Evolutionary conservation across 1,140 invertebrate genomes (phyloP).

Genomic region (Zeugodacus cucurbitae): DNA sequence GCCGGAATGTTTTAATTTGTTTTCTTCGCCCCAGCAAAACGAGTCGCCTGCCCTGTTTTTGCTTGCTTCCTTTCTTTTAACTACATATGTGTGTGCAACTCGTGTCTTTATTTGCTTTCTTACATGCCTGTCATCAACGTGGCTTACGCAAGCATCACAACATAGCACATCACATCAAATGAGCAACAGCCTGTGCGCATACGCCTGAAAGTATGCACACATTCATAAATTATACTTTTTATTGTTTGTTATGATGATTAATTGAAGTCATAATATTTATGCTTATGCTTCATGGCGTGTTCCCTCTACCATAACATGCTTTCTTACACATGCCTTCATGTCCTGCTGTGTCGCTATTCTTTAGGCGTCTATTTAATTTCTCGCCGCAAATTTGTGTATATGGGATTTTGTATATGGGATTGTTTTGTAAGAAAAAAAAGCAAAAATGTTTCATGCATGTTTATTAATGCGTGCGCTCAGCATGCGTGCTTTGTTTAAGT

Average conservation of each 20-base stretch:
- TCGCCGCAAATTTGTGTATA: background rate
- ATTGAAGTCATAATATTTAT: slow-evolving; percentile 58
- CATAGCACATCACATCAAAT: background rate
- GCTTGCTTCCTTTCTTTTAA: background rate
- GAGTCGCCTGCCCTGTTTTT: background rate
- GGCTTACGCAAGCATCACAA: background rate
- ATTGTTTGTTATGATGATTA: slow-evolving; percentile 61
- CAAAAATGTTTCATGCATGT: background rate
- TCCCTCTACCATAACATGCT: background rate
- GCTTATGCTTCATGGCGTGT: background rate
- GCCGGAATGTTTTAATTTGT: slow-evolving; percentile 65
- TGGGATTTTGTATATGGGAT: background rate
- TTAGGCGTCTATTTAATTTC: background rate
- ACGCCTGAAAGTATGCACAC: slow-evolving; percentile 21
- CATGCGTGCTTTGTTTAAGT: background rate
- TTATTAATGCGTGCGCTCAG: background rate
- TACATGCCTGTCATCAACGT: background rate
- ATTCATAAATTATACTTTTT: slow-evolving; percentile 49
- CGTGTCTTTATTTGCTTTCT: background rate
- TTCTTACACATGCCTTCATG: background rate
- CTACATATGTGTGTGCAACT: background rate
- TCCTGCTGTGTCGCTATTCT: background rate
- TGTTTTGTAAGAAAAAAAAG: background rate
- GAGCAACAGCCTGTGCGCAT: background rate
- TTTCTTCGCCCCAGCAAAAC: slow-evolving; percentile 49